Conservation (phyloP, 1,140 invertebrate species). For the Mycetomoellerius zeteki region DNA sequence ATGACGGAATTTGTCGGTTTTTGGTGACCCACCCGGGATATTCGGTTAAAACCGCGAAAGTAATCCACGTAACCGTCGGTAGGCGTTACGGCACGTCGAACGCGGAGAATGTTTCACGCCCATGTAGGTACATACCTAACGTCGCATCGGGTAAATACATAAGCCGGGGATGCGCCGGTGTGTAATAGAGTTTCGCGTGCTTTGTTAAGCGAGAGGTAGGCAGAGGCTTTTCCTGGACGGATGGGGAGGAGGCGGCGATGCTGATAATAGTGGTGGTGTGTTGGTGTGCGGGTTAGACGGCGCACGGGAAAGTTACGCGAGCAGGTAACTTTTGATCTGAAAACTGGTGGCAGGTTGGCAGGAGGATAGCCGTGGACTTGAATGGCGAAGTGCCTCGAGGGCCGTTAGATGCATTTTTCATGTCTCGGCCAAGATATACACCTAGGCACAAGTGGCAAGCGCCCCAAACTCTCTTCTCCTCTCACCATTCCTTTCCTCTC, state of each 20-base stretch:
- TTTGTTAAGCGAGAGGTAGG: conserved; percentile 69
- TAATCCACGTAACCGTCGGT: conserved; percentile 26
- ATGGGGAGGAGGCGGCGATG: background rate
- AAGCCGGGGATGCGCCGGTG: conserved; percentile 56
- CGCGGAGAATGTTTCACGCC: conserved; percentile 49
- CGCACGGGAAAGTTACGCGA: conserved; percentile 77
- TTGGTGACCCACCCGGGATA: conserved; percentile 20
- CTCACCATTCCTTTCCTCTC: too few species aligned
- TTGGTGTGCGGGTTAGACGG: conserved; percentile 38
- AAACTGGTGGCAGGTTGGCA: conserved; percentile 83
- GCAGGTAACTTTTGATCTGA: conserved; percentile 85
- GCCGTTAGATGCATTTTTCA: conserved; percentile 85
- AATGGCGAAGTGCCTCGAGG: conserved; percentile 82
- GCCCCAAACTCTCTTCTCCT: background rate
- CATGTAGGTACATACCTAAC: conserved; percentile 54
- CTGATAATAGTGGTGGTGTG: conserved; percentile 41
- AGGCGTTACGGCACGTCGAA: conserved; percentile 53
- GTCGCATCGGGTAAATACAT: conserved; percentile 59
- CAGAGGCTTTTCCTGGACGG: conserved; percentile 54
- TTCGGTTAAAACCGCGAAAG: conserved; percentile 47
- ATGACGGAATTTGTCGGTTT: conserved; percentile 3
- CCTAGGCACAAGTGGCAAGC: conserved; percentile 55
- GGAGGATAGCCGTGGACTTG: conserved; percentile 80
- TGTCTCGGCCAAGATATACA: conserved; percentile 80
- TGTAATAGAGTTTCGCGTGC: conserved; percentile 63